Percentiles rank a stretch among this genome's conserved stretches.
Evolutionary conservation across 2,888 invertebrate species (phyloP).

Genomic region (Odontocerum albicorne): DNA sequence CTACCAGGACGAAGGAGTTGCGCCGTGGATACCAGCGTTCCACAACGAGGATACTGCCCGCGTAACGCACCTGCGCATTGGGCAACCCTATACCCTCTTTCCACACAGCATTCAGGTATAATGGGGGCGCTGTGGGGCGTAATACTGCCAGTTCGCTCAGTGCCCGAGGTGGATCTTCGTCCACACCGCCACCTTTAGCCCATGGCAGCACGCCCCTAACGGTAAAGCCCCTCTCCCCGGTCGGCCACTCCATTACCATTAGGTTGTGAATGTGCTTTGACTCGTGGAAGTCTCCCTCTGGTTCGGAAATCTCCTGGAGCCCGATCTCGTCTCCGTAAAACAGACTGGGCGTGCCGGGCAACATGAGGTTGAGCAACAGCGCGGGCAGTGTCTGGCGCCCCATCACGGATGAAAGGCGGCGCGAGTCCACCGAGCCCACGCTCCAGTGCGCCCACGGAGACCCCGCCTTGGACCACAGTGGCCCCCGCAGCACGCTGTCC

Average conservation of each 20-base stretch:
- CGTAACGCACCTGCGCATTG: slow-evolving; percentile 69
- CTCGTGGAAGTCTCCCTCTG: slow-evolving; percentile 60
- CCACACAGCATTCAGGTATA: slow-evolving; percentile 70
- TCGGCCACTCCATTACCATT: slow-evolving; percentile 68
- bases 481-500: slow-evolving; percentile 56
- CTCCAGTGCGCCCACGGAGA: slow-evolving; percentile 84
- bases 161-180: slow-evolving; percentile 51
- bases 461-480: slow-evolving; percentile 62
- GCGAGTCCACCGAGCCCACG: slow-evolving; percentile 64
- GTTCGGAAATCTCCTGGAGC: slow-evolving; percentile 60
- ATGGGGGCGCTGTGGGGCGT: slow-evolving; percentile 66
- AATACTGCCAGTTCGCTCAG: slow-evolving; percentile 63
- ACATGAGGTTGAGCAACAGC: slow-evolving; percentile 72
- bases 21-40: slow-evolving; percentile 80
- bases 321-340: slow-evolving; percentile 93
- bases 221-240: slow-evolving; percentile 49
- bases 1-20: slow-evolving; percentile 74
- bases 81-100: slow-evolving; percentile 65
- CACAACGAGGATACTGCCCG: slow-evolving; percentile 66
- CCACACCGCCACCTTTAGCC: slow-evolving; percentile 60
- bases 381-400: slow-evolving; percentile 70
- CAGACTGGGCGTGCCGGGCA: slow-evolving; percentile 84
- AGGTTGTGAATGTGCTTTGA: slow-evolving; percentile 67
- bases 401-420: slow-evolving; percentile 60
- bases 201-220: slow-evolving; percentile 61